A percentile compares a stretch with the other conserved stretches of the same genome.
These are phyloP conservation scores for Drosophila arawakana DNA, from an alignment of 1,140 invertebrate species.

Conservation along the genomic window DNA sequence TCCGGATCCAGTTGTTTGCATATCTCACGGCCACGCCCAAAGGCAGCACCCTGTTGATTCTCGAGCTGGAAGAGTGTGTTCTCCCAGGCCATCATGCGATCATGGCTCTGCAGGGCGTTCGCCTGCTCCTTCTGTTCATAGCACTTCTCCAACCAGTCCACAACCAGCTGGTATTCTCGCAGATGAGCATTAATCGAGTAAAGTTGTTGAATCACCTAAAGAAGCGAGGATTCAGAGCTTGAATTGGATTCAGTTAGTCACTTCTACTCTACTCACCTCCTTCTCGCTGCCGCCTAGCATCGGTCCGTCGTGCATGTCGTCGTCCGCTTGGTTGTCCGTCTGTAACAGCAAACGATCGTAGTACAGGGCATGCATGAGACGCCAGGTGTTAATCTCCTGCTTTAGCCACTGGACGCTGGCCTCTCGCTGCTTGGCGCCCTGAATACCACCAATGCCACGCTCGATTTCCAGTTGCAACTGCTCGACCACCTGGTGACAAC, in stretches of 20 bases:
- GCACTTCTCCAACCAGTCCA: conserved; percentile 96
- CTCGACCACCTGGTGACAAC: conserved; percentile 85
- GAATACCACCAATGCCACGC: conserved; percentile 41
- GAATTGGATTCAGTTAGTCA: too few species aligned
- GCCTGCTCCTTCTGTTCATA: conserved; percentile 88
- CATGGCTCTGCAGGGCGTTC: conserved; percentile 89
- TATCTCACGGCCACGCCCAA: conserved; percentile 85
- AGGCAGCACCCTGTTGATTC: conserved; percentile 85
- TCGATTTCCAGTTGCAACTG: conserved; percentile 75
- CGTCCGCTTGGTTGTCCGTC: conserved; percentile 85
- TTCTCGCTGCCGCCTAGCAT: conserved; percentile 87
- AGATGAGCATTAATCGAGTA: conserved; percentile 87
- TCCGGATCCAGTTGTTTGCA: conserved; percentile 96
- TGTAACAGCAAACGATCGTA: conserved; percentile 88
- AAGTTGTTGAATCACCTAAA: conserved; percentile 66
- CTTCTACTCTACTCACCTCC: conserved; percentile 85
- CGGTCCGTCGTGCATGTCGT: conserved; percentile 85
- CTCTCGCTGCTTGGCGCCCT: conserved; percentile 58
- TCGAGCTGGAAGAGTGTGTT: conserved; percentile 93
- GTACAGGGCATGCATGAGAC: conserved; percentile 91
- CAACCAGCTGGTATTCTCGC: conserved; percentile 92
- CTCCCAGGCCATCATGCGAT: conserved; percentile 93
- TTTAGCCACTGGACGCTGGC: conserved; percentile 86
- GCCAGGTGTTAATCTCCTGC: conserved; percentile 95
- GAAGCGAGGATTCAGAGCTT: conserved; percentile 20